These are phyloP conservation scores for Melanotaenia maccullochi DNA, from an alignment of 2,797 vertebrate species.

Conservation along the genomic window DNA sequence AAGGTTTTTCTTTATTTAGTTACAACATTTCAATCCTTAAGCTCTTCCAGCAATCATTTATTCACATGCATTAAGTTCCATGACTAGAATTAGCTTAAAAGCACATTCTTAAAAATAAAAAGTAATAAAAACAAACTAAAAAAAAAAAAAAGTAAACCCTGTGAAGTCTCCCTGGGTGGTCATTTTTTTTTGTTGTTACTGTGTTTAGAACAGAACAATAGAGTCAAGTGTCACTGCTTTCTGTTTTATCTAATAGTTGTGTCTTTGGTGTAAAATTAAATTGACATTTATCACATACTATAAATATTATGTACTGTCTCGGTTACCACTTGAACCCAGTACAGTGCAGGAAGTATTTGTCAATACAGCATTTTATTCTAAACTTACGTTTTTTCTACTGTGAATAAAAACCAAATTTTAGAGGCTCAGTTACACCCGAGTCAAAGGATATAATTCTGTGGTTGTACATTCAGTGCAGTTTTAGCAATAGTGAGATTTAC, in stretches of 20 bases:
- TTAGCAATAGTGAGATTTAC: background rate
- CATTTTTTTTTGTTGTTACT: background rate
- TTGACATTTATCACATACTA: background rate
- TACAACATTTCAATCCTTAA: background rate
- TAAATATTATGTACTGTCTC: background rate
- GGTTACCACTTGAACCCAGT: background rate
- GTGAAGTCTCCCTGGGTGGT: background rate
- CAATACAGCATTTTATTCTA: background rate
- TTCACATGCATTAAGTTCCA: background rate
- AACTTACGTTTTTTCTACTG: background rate
- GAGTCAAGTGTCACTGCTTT: background rate
- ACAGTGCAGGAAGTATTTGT: too few relatives aligned
- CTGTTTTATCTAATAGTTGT: background rate
- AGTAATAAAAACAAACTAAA: background rate
- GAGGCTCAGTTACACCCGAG: background rate
- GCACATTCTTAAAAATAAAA: background rate
- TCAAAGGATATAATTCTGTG: background rate
- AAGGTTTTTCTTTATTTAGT: background rate
- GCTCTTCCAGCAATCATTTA: background rate
- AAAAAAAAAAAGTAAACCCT: background rate
- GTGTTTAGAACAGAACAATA: background rate
- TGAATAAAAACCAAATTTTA: conserved; percentile 1
- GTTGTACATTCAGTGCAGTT: background rate
- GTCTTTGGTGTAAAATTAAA: background rate
- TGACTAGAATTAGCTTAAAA: background rate